A percentile compares a stretch with the other conserved stretches of the same genome.
Evolutionary conservation across 2,113 vertebrate species (phyloP).

Genomic region (Anarhynchus alexandrinus): DNA sequence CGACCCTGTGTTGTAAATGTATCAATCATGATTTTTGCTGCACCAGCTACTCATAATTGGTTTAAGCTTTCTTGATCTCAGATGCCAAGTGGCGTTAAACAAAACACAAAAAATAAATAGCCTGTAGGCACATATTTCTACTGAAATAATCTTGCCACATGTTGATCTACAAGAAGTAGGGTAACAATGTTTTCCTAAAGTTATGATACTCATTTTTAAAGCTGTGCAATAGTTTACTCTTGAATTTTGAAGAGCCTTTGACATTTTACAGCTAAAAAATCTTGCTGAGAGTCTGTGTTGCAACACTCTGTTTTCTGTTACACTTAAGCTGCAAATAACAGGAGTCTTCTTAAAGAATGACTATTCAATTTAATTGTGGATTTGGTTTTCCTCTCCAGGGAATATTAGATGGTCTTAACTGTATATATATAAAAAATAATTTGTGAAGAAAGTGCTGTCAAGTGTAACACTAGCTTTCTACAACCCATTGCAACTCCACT

Average conservation of each 20-base stretch:
- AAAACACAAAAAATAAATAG: constrained; percentile 23
- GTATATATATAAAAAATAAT: background rate
- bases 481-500: background rate
- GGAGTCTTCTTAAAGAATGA: background rate
- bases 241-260: background rate
- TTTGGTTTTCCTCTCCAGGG: background rate
- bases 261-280: background rate
- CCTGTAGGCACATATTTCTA: background rate
- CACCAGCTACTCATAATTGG: constrained; percentile 62
- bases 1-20: constrained; percentile 39
- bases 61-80: constrained; percentile 50
- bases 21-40: constrained; percentile 60
- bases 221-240: background rate
- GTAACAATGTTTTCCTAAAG: background rate
- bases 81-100: constrained; percentile 35
- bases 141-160: background rate
- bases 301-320: background rate
- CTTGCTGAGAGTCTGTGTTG: background rate
- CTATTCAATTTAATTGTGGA: background rate
- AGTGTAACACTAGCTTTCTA: background rate
- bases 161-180: background rate
- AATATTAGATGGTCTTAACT: background rate
- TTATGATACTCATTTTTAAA: background rate
- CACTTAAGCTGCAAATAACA: background rate
- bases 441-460: background rate